These are phyloP conservation scores for Dynastes grantii DNA, from an alignment of 2,888 invertebrate genomes.

Conservation along the genomic window DNA sequence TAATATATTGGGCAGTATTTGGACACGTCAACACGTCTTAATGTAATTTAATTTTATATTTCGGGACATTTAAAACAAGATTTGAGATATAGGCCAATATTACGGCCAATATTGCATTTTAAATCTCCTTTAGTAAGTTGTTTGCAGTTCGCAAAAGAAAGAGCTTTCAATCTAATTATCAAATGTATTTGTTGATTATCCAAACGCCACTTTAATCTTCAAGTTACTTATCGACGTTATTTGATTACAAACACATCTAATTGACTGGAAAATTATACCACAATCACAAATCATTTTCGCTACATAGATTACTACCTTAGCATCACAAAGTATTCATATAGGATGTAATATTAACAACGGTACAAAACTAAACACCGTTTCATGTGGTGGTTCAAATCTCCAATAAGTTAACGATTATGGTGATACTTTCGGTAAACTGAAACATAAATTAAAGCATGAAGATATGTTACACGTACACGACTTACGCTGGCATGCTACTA, in stretches of 20 bases:
- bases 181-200: too few relatives aligned
- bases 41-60: too few relatives aligned
- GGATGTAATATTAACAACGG: neutral
- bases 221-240: too few relatives aligned
- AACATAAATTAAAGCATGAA: conserved; percentile 32
- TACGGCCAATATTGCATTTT: too few relatives aligned
- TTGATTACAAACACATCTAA: neutral
- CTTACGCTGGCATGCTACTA: conserved; percentile 17
- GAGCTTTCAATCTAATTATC: too few relatives aligned
- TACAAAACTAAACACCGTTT: neutral
- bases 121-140: too few relatives aligned
- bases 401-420: conserved; percentile 35
- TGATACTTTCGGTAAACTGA: conserved; percentile 3
- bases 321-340: neutral
- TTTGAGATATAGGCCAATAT: too few relatives aligned
- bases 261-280: neutral
- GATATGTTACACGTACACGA: conserved; percentile 20
- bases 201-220: too few relatives aligned
- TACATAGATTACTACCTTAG: conserved; percentile 1
- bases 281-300: conserved; percentile 15
- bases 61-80: too few relatives aligned
- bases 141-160: too few relatives aligned
- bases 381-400: conserved; percentile 6
- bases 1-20: too few relatives aligned
- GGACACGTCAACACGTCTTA: too few relatives aligned